phyloP scores from a whole-genome alignment of 2,888 invertebrate genomes.

The Cistogaster globosa region DNA sequence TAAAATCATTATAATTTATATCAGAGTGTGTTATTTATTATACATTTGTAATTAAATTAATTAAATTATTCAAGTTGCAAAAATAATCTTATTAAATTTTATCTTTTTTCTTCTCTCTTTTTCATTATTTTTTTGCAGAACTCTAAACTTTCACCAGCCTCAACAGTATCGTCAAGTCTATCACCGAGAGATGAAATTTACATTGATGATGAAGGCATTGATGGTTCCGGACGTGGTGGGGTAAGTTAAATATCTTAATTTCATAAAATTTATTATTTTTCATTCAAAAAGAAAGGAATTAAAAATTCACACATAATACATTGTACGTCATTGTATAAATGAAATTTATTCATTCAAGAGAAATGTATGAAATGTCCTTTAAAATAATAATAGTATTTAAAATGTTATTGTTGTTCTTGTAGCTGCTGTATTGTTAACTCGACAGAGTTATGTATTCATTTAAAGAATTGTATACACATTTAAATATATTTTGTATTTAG shows the following conservation, averaged over 20 bases:
- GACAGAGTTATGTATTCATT: conserved; percentile 7
- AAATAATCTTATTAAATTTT: conserved; percentile 1
- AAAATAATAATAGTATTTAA: background rate
- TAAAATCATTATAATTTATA: too few species aligned
- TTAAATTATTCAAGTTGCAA: too few species aligned
- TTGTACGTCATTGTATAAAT: conserved; percentile 9
- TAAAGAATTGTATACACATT: background rate
- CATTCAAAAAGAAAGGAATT: conserved; percentile 16
- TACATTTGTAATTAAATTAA: too few species aligned
- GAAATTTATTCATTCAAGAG: background rate
- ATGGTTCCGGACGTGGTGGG: conserved; percentile 87
- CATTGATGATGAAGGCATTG: conserved; percentile 90
- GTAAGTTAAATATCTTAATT: conserved; percentile 83
- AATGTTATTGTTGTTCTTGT: background rate
- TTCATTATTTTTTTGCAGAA: conserved; percentile 77
- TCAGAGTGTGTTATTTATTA: too few species aligned
- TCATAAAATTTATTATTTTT: background rate
- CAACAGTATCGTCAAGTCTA: conserved; percentile 75
- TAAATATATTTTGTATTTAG: background rate
- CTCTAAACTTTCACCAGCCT: conserved; percentile 78
- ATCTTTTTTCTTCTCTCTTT: conserved; percentile 34
- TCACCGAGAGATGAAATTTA: conserved; percentile 85
- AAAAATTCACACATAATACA: conserved; percentile 8
- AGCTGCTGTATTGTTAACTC: conserved; percentile 17
- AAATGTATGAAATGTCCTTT: conserved; percentile 32